Base-by-base conservation (phyloP, 1,140 invertebrate species). In the Halesus radiatus region DNA sequence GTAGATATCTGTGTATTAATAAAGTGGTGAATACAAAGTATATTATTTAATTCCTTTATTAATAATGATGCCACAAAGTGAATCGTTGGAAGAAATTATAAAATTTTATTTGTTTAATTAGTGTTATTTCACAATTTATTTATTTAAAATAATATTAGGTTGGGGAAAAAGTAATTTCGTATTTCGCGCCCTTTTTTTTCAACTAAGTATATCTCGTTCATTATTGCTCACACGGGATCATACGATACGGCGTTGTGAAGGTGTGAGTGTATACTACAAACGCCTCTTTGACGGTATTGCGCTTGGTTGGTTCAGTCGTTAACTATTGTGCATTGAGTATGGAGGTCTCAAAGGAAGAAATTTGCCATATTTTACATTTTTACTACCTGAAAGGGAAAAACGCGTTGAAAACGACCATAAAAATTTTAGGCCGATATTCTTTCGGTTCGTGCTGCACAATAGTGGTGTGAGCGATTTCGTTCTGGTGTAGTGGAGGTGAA, bases 221-320 rank as follows among this genome's bases (percentile, higher is more conserved):
- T 52, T 29, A 66, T 58, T 20, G 26, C 3, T 68, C 50, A 53
- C 22, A 50, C 20, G 6, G 52, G 64, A 68, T 26, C 23, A 76
- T 45, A 58, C 26, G 23, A 60, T 45, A 60, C 29, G 20, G 23
- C 54, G 18, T 20, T 76, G 29, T 60, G n/a, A 60, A 53, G 56
- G 23, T 76, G 45, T 37, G 53, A 60, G 13, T 58, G 20, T 26
- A 74, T 74, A 53, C 22, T 29, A 52, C 37, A 74, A 74, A 74
- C 70, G 37, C 37, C 52, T 53, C 18, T 23, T 23, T 37, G 22
- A 74, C 18, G 52, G 32, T 54, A 53, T 53, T 74, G 16, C 50
- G 75, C 79, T 84, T 87, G 60, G 84, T 86, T 23, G 64, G 64
- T 74, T 53, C 8, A 62, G 80, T 37, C 83, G 77, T 45, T 78